Evolutionary conservation across 2,888 invertebrate species (phyloP), one percentile per base, ranked within the genome.

Genomic region (Aphidius colemani): DNA sequence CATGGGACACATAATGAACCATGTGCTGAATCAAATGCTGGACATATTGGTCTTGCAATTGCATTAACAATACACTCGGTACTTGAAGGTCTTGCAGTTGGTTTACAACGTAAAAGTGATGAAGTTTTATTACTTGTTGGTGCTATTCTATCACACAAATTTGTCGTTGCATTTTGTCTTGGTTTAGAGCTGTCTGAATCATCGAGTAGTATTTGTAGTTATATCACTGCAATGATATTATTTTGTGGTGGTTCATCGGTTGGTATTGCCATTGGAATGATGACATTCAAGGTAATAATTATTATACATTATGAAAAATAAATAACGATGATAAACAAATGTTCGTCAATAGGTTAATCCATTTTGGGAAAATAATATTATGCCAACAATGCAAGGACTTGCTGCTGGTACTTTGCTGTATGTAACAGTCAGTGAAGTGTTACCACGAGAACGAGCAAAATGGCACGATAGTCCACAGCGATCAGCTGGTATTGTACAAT

Each of bases 21-120:
- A 0, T 90, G 90, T 67, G 84, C 83, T 10, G 85, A 85, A 69
- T 85, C 86, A 50, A 85, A 88, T 44, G 88, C 89, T 0, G 88
- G 89, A 1, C 85, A 87, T 7, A 75, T 90, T 9, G 91, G 92
- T 0, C 81, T 92, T 57, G 83, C 93, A 18, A 84, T 89, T 41
- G 94, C 94, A 0, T 80, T 94, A 59, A 90, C 91, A 0, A 85
- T 93, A 66, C 94, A 94, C 74, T 89, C 93, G 13, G 81, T 93
- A 10, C 83, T 94, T 67, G 94, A 94, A 78, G 94, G 94, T 2
- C 78, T 94, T 59, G 93, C 93, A 0, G 90, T 94, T 72, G 94
- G 94, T 0, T 83, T 94, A 46, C 92, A 93, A 78, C 85, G 85
- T 62, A 84, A 85, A 10, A 76, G 88, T 10, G 81, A 86, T 3